Percentiles rank a stretch among this genome's conserved stretches.
These are phyloP conservation scores for Chrysemys picta DNA, from an alignment of 2,113 vertebrate species.

Conservation along the genomic window DNA sequence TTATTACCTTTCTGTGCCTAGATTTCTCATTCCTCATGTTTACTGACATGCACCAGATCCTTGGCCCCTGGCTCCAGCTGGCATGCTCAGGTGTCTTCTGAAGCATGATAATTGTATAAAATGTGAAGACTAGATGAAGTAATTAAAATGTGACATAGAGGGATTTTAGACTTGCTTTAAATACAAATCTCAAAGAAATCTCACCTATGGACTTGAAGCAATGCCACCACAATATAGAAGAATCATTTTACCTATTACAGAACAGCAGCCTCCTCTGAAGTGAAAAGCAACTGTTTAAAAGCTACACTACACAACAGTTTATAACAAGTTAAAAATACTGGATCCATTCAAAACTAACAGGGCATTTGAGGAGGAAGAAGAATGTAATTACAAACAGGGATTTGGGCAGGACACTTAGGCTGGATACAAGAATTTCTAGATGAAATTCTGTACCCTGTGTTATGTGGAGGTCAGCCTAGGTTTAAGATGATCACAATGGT, in stretches of 20 bases:
- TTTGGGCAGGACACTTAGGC: neutral
- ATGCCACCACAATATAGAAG: neutral
- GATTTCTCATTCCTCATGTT: neutral
- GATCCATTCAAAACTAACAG: no score
- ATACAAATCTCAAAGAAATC: no score
- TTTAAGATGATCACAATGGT: neutral
- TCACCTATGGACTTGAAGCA: no score
- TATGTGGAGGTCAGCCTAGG: neutral
- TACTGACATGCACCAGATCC: neutral
- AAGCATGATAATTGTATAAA: neutral
- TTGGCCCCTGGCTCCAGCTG: neutral
- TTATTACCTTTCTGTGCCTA: neutral
- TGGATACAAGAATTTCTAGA: accelerated
- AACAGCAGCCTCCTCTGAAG: neutral
- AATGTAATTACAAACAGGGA: neutral
- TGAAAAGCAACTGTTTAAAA: no score
- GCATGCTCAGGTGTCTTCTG: neutral
- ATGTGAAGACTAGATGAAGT: neutral
- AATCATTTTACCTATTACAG: neutral
- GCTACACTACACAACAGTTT: no score
- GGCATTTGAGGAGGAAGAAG: neutral
- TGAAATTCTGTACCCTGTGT: neutral
- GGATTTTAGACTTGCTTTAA: no score
- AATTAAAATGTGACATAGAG: neutral
- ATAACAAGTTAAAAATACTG: no score